Evolutionary conservation across 2,888 invertebrate genomes (phyloP).

Genomic region (Drosophila anomalata): DNA sequence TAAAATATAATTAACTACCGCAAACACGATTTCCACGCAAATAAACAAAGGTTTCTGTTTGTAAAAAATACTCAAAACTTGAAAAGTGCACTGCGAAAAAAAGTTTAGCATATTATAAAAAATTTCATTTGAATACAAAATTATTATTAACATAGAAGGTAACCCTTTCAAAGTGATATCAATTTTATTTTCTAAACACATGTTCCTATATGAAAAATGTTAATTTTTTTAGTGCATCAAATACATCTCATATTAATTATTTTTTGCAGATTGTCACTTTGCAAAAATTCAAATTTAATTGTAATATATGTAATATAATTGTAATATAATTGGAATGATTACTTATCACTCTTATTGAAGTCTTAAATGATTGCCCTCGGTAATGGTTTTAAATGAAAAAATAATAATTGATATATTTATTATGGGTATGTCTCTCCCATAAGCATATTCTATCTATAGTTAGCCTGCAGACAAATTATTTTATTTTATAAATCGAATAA

Average conservation of each 20-base stretch:
- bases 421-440: no score
- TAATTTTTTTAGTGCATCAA: background rate
- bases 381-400: no score
- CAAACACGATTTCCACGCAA: constrained; percentile 69
- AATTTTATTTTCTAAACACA: no score
- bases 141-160: no score
- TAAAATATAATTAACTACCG: constrained; percentile 75
- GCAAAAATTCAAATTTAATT: constrained; percentile 62
- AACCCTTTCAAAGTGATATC: no score
- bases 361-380: no score
- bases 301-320: constrained; percentile 62
- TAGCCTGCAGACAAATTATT: no score
- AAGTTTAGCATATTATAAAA: background rate
- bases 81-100: constrained; percentile 7
- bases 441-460: no score
- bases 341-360: background rate
- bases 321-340: constrained; percentile 45
- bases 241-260: constrained; percentile 42
- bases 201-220: no score
- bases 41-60: constrained; percentile 49
- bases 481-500: no score
- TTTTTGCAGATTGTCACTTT: constrained; percentile 40
- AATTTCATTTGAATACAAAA: no score
- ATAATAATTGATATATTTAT: no score
- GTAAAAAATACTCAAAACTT: constrained; percentile 24